These are phyloP conservation scores for Aplocera efformata DNA, from an alignment of 2,888 invertebrate species.

Conservation along the genomic window DNA sequence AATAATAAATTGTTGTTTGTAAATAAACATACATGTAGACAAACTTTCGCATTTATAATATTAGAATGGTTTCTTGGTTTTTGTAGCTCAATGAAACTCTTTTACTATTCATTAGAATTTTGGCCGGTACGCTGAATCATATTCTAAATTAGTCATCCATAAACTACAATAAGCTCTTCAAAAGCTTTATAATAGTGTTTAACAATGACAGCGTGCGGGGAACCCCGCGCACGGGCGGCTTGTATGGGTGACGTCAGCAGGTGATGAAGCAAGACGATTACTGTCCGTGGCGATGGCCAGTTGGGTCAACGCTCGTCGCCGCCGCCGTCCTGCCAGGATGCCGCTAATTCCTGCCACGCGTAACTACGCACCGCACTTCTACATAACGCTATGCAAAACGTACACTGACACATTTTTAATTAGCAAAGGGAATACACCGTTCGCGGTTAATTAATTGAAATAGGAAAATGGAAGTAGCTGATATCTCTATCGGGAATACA, in stretches of 20 bases:
- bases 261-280: constrained; percentile 15
- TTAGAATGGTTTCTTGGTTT: no score
- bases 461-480: background rate
- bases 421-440: constrained; percentile 20
- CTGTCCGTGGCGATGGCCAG: constrained; percentile 19
- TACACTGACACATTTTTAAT: constrained; percentile 18
- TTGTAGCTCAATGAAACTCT: no score
- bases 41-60: no score
- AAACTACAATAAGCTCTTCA: constrained; percentile 1
- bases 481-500: no score
- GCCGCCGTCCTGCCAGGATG: constrained; percentile 71
- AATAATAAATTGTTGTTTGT: no score
- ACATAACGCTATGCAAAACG: background rate
- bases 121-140: background rate
- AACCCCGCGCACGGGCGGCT: constrained; percentile 13
- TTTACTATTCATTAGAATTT: background rate
- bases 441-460: constrained; percentile 17
- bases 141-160: background rate
- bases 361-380: constrained; percentile 35
- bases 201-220: constrained; percentile 17
- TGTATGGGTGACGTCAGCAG: constrained; percentile 22
- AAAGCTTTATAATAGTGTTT: background rate
- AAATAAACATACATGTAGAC: no score
- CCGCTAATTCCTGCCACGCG: constrained; percentile 69
- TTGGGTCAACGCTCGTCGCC: constrained; percentile 61